Evolutionary conservation across 2,113 vertebrate species (phyloP).

Genomic region (pig (Sus scrofa)): DNA sequence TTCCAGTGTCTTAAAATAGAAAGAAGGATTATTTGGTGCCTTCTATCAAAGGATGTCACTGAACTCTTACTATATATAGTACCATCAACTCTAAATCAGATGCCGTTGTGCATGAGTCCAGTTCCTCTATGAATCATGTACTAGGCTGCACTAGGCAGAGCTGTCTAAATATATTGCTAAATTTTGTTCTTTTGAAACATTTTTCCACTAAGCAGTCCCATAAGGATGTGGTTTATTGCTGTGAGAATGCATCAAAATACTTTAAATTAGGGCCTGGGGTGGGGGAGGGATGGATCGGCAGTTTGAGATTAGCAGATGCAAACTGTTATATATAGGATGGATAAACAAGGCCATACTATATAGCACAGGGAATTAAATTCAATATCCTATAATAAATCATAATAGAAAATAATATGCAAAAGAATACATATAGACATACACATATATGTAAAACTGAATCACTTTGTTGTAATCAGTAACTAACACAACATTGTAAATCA

Average conservation of each 20-base stretch:
- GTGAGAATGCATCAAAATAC: background rate
- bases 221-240: background rate
- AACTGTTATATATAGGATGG: no score
- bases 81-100: background rate
- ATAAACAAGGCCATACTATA: no score
- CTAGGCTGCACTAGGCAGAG: background rate
- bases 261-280: no score
- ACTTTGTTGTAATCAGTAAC: no score
- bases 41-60: background rate
- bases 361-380: no score
- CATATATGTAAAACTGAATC: no score
- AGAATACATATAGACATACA: no score
- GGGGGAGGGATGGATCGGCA: no score
- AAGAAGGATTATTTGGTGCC: background rate
- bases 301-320: no score
- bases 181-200: slow-evolving; percentile 33
- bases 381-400: no score
- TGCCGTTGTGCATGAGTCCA: background rate
- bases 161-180: background rate
- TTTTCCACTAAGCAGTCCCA: background rate
- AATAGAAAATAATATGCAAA: no score
- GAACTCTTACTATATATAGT: background rate
- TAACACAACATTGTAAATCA: no score
- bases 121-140: background rate
- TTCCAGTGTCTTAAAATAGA: background rate